These are phyloP conservation scores for Characodon lateralis DNA, from an alignment of 2,797 vertebrate genomes.

Conservation along the genomic window DNA sequence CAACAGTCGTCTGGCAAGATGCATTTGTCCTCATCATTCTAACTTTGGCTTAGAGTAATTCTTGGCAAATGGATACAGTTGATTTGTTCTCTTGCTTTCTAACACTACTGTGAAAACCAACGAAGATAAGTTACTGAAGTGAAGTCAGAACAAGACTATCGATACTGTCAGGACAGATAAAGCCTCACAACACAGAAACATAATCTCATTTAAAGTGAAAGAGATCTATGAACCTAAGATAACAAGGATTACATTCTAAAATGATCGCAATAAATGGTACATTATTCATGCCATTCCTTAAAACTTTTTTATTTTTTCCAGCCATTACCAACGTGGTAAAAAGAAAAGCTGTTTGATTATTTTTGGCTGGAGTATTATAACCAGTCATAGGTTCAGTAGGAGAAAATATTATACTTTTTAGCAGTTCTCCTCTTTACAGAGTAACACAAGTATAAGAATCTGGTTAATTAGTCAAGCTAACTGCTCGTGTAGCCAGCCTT, in stretches of 20 bases:
- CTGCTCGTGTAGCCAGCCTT: too few species aligned
- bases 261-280: too few species aligned
- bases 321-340: neutral
- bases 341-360: neutral
- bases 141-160: slow-evolving; percentile 44
- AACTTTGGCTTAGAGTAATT: neutral
- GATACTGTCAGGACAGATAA: slow-evolving; percentile 12
- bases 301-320: neutral
- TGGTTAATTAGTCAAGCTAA: neutral
- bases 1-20: neutral
- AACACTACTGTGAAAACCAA: slow-evolving; percentile 3
- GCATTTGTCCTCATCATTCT: neutral
- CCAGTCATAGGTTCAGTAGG: neutral
- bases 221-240: slow-evolving; percentile 5
- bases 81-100: neutral
- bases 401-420: neutral
- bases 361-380: neutral
- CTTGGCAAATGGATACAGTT: neutral
- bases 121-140: slow-evolving; percentile 34
- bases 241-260: neutral
- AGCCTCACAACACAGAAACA: neutral
- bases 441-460: neutral
- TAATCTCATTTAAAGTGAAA: slow-evolving; percentile 8
- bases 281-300: too few species aligned
- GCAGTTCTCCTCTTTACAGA: neutral